phyloP scores from a whole-genome alignment of 1,140 invertebrate genomes.

The Ips typographus region DNA sequence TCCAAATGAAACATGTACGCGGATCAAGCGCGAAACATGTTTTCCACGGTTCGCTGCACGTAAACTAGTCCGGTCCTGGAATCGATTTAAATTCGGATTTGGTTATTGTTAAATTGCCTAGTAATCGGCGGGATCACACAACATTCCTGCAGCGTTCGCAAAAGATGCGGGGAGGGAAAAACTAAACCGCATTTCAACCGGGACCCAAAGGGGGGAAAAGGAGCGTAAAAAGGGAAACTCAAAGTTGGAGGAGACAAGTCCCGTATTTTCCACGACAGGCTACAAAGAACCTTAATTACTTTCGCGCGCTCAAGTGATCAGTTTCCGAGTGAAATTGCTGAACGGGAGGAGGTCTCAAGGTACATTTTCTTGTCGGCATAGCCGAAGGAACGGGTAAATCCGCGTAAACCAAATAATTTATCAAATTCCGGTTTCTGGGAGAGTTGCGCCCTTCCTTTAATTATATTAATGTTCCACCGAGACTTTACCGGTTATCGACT shows the following conservation, averaged over 20 bases:
- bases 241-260: background rate
- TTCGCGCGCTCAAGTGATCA: conserved; percentile 29
- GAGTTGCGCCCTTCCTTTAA: conserved; percentile 25
- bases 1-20: too few relatives aligned
- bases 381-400: conserved; percentile 24
- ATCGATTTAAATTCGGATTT: too few relatives aligned
- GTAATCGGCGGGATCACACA: too few relatives aligned
- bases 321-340: conserved; percentile 25
- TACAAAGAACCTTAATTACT: conserved; percentile 32
- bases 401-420: conserved; percentile 33
- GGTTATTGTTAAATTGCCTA: too few relatives aligned
- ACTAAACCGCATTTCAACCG: too few relatives aligned
- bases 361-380: conserved; percentile 26
- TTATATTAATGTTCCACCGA: conserved; percentile 25
- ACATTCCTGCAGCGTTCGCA: too few relatives aligned
- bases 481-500: conserved; percentile 10
- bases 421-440: conserved; percentile 19
- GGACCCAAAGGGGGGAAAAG: too few relatives aligned
- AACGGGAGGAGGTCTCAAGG: conserved; percentile 16
- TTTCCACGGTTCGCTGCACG: too few relatives aligned
- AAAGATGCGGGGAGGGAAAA: too few relatives aligned
- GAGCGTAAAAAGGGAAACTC: too few relatives aligned
- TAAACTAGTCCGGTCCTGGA: too few relatives aligned
- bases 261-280: conserved; percentile 12
- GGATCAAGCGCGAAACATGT: too few relatives aligned